Base-by-base conservation (phyloP, 2,888 invertebrate genomes). In the Aphidius colemani region DNA sequence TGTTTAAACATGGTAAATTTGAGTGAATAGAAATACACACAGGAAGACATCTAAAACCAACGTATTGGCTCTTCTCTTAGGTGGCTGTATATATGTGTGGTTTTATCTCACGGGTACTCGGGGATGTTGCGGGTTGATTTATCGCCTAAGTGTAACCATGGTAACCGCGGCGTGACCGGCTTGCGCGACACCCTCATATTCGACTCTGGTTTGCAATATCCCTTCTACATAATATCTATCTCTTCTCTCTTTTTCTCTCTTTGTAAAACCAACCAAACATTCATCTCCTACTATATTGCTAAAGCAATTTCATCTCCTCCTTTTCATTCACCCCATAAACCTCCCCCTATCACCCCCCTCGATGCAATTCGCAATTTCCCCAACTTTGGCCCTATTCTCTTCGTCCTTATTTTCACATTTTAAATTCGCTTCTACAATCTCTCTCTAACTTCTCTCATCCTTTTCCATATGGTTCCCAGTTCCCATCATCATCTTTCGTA, bases 181-280 rank as follows among this genome's bases (percentile, higher is more conserved):
- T 80, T 80, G 78, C 78, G 78, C 80, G 79, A 80, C 79, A 80
- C 80, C 80, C 79, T 80, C 80, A 77, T 79, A 80, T 80, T 75
- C 78, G 69, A 68, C 74, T 70, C 72, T 70, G 73, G 67, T 72
- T 74, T 70, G 69, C 73, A 70, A 69, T 71, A 70, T 70, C 67
- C 65, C 61, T 58, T 67, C 60, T 65, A 41, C 61, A 43, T 55
- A 57, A 39, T 63, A 44, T 48, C 64, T 56, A 65, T 64, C 65
- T 10, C 65, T 55, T 65, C 30, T 66, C 53, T 53, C 53, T 57
- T 49, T 50, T 49, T 50, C 59, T 59, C 60, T 41, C 57, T 44
- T 10, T 18, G 9, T 13, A 18, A n/a, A 18, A 55, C 48, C 46
- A 11, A 49, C 46, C 30, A 30, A 30, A 13, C 46, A 39, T 48